A percentile compares a stretch with the other conserved stretches of the same genome.
Evolutionary conservation across 1,140 invertebrate genomes (phyloP).

Genomic region (Theocolax elegans): DNA sequence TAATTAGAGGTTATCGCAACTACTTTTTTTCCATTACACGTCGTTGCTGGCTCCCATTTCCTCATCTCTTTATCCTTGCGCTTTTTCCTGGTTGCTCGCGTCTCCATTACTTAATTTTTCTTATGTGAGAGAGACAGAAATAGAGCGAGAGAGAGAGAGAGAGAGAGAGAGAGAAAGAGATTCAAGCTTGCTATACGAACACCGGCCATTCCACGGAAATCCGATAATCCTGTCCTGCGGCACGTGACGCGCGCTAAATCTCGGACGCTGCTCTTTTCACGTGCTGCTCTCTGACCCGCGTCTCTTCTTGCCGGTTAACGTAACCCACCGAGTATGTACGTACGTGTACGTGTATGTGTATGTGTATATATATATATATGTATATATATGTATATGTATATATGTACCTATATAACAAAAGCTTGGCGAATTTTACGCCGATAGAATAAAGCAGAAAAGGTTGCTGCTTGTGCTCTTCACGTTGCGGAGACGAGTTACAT

Average conservation of each 20-base stretch:
- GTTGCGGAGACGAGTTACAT: too few relatives aligned
- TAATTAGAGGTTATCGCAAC: slow-evolving; percentile 8
- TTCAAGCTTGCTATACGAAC: not conserved
- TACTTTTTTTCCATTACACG: not conserved
- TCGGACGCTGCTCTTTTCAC: slow-evolving; percentile 1
- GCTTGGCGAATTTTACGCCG: too few relatives aligned
- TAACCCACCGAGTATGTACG: too few relatives aligned
- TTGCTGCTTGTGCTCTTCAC: too few relatives aligned
- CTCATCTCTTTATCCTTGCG: not conserved
- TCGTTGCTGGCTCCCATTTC: not conserved
- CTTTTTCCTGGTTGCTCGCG: not conserved
- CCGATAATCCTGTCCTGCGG: slow-evolving; percentile 30
- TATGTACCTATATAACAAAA: too few relatives aligned
- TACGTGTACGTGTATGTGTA: too few relatives aligned
- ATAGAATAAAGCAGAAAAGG: too few relatives aligned
- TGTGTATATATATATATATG: too few relatives aligned
- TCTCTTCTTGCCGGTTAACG: too few relatives aligned
- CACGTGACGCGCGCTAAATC: slow-evolving; percentile 31
- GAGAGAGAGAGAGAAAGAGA: too few relatives aligned
- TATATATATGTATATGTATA: too few relatives aligned
- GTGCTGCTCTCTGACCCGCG: not conserved
- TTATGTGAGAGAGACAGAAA: not conserved
- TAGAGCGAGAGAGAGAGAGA: too few relatives aligned
- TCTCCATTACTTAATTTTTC: slow-evolving; percentile 33
- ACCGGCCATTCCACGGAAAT: not conserved